These are phyloP conservation scores for Epistrophe eligans DNA, from an alignment of 2,888 invertebrate genomes.

Conservation along the genomic window DNA sequence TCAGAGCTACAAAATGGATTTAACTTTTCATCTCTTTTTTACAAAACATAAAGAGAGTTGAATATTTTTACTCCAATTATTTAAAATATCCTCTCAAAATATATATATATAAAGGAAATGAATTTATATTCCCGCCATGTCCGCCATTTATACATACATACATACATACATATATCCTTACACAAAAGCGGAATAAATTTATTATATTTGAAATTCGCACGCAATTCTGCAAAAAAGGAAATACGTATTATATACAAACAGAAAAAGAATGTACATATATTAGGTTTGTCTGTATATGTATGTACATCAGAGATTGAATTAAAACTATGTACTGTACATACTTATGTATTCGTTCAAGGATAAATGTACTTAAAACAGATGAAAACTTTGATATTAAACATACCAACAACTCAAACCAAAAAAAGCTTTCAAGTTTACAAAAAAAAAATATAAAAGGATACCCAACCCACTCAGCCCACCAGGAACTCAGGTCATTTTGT, in stretches of 20 bases:
- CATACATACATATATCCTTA: background rate
- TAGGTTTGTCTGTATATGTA: background rate
- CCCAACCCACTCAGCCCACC: background rate
- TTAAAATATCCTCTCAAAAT: conserved; percentile 8
- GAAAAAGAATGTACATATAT: conserved; percentile 3
- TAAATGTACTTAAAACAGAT: conserved; percentile 5
- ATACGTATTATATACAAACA: background rate
- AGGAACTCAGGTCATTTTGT: conserved; percentile 43
- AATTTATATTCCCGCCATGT: conserved; percentile 44
- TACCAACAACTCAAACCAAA: background rate
- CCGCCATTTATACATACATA: background rate
- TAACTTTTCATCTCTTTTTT: background rate
- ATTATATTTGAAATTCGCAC: conserved; percentile 46
- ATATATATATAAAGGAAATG: conserved; percentile 14
- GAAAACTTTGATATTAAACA: conserved; percentile 23
- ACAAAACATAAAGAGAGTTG: background rate
- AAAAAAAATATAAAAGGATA: background rate
- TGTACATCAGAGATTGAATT: background rate
- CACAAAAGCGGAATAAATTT: conserved; percentile 18
- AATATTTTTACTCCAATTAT: conserved; percentile 37
- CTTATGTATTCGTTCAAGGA: conserved; percentile 5
- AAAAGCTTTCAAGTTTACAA: background rate
- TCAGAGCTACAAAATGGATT: background rate
- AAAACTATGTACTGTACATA: background rate
- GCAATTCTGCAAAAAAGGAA: conserved; percentile 39